Percentiles rank a stretch among this genome's conserved stretches.
Conservation (phyloP, 1,140 invertebrate genomes). For the Anoplophora glabripennis region DNA sequence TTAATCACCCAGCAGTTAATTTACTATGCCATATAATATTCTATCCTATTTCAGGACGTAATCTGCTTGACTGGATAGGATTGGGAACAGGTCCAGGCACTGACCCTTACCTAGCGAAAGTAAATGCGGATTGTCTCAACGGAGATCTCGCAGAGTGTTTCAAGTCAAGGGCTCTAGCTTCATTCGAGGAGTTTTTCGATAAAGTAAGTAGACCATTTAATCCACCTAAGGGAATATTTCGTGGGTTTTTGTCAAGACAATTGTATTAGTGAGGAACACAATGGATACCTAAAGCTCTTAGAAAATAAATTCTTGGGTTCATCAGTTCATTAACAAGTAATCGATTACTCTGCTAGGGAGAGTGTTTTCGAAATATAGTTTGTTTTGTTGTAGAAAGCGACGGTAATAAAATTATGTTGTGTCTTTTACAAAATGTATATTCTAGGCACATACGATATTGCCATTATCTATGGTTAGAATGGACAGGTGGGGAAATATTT, state of each 20-base stretch:
- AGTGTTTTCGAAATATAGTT: too few species aligned
- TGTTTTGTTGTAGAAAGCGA: too few species aligned
- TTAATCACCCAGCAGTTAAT: too few species aligned
- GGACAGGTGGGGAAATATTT: too few species aligned
- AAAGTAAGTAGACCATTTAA: slow-evolving; percentile 31
- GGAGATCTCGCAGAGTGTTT: slow-evolving; percentile 79
- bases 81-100: slow-evolving; percentile 65
- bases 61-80: slow-evolving; percentile 71
- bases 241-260: too few species aligned
- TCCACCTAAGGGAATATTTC: too few species aligned
- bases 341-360: too few species aligned
- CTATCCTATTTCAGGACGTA: slow-evolving; percentile 54
- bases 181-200: slow-evolving; percentile 73
- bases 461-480: too few species aligned
- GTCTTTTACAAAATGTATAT: too few species aligned
- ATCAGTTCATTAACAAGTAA: neutral
- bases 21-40: neutral
- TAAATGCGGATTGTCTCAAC: slow-evolving; percentile 67
- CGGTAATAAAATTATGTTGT: too few species aligned
- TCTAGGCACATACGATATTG: too few species aligned
- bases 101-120: slow-evolving; percentile 70
- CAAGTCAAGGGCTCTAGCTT: slow-evolving; percentile 69
- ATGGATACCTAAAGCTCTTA: neutral
- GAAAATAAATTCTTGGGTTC: neutral
- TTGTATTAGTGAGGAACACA: too few species aligned